Evolutionary conservation across 2,113 vertebrate genomes (phyloP).

Genomic region (Pteruthius melanotis): DNA sequence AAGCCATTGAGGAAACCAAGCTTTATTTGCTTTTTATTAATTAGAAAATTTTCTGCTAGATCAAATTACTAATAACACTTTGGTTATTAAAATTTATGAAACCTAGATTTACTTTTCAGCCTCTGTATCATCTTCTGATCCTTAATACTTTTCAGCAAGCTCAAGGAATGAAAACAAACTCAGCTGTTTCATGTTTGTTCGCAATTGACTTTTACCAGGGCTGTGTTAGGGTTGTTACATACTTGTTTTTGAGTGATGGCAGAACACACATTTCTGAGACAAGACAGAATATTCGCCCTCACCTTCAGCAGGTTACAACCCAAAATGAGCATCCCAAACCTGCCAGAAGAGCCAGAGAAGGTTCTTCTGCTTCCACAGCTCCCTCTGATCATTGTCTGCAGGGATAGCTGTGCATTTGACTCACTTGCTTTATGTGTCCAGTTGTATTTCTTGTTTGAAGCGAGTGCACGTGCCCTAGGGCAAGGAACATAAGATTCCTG

Average conservation of each 20-base stretch:
- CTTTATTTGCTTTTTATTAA: slow-evolving; percentile 37
- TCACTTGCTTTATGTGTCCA: neutral
- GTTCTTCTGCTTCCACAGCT: neutral
- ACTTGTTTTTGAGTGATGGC: neutral
- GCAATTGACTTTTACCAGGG: neutral
- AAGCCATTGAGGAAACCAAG: neutral
- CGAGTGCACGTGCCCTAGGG: neutral
- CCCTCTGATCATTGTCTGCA: neutral
- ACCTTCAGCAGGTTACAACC: neutral
- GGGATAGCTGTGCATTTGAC: neutral
- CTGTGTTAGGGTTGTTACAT: neutral
- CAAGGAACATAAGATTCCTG: neutral
- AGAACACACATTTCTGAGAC: neutral
- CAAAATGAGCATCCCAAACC: neutral
- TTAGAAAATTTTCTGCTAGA: neutral
- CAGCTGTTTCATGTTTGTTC: neutral
- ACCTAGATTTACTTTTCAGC: neutral
- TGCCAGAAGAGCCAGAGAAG: neutral
- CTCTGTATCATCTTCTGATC: neutral
- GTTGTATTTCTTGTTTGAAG: neutral
- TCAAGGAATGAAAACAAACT: slow-evolving; percentile 33
- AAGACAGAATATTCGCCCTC: neutral
- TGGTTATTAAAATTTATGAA: neutral
- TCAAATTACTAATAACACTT: slow-evolving; percentile 12
- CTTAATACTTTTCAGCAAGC: neutral